A percentile compares a stretch with the other conserved stretches of the same genome.
Conservation (phyloP, 1,140 invertebrate species). For the Zeugodacus cucurbitae region DNA sequence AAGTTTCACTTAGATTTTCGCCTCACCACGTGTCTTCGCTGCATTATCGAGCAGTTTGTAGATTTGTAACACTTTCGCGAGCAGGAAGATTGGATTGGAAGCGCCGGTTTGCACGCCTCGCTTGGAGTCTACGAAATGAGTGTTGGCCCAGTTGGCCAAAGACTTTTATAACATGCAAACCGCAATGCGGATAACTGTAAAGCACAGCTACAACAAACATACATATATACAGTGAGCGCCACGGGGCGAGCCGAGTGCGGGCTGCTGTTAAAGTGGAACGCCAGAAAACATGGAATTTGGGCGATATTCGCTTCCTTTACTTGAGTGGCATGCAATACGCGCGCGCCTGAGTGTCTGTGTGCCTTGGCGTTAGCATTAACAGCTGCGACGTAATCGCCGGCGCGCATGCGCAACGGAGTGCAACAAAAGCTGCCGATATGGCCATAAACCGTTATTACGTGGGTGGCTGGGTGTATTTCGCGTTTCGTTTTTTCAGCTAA, state of each 20-base stretch:
- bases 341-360: neutral
- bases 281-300: conserved; percentile 32
- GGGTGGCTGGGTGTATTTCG: neutral
- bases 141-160: conserved; percentile 28
- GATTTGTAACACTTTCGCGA: neutral
- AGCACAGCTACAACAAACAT: neutral
- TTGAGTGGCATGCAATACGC: neutral
- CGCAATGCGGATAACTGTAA: neutral
- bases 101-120: neutral
- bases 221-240: neutral
- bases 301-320: conserved; percentile 15
- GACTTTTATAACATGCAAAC: conserved; percentile 33
- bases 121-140: neutral
- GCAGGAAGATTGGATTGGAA: neutral
- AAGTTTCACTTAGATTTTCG: neutral
- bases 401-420: conserved; percentile 22
- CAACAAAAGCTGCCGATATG: neutral
- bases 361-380: neutral
- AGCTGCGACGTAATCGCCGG: conserved; percentile 4
- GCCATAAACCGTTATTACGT: neutral
- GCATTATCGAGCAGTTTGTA: neutral
- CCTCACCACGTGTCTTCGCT: neutral
- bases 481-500: neutral
- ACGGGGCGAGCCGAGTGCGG: neutral
- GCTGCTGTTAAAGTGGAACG: neutral